phyloP scores from a whole-genome alignment of 2,113 vertebrate genomes.

The Fulica atra region DNA sequence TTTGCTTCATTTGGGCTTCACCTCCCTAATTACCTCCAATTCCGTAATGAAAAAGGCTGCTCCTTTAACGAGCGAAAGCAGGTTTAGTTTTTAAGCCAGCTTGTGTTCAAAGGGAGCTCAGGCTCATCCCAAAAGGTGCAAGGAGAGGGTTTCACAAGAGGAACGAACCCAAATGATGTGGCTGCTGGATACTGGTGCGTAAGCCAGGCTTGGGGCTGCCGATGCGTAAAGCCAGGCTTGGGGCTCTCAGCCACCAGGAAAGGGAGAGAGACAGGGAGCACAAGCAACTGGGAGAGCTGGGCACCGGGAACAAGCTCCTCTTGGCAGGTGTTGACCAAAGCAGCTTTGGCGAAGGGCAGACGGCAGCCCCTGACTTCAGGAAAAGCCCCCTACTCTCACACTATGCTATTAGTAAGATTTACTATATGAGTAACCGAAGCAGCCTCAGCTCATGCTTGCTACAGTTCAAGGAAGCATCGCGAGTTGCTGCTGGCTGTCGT shows the following conservation, averaged over 20 bases:
- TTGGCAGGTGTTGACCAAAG: not conserved
- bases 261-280: not conserved
- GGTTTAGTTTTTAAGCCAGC: not conserved
- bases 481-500: accelerated
- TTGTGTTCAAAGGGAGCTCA: not conserved
- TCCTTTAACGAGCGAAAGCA: not conserved
- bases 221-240: not conserved
- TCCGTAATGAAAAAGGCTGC: not conserved
- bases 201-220: not conserved
- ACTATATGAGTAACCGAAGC: not conserved
- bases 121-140: not conserved
- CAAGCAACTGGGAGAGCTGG: not conserved
- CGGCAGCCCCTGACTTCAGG: accelerated
- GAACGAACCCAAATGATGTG: not conserved
- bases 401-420: not conserved
- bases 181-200: not conserved
- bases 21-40: not conserved
- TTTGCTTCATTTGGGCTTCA: not conserved
- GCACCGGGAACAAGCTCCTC: not conserved
- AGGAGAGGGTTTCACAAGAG: not conserved
- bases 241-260: accelerated
- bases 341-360: not conserved
- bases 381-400: not conserved
- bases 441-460: not conserved
- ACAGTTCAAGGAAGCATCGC: not conserved